A percentile compares a stretch with the other conserved stretches of the same genome.
phyloP scores from a whole-genome alignment of 2,888 invertebrate genomes.

The Magallana nippona region DNA sequence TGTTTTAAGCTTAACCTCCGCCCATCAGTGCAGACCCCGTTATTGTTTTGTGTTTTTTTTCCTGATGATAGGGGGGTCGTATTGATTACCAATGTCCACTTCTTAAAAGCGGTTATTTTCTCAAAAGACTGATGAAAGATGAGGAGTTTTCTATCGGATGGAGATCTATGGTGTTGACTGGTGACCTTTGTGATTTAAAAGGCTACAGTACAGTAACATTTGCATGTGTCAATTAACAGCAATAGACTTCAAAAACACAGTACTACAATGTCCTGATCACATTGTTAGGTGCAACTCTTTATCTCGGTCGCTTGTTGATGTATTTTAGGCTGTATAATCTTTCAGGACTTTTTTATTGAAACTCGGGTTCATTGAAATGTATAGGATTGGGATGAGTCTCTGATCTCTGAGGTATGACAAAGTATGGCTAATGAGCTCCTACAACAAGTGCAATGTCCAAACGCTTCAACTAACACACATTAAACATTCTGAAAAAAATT shows the following conservation, averaged over 20 bases:
- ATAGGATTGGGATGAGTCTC: slow-evolving; percentile 22
- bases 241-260: slow-evolving; percentile 22
- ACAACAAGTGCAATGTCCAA: slow-evolving; percentile 1
- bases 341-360: slow-evolving; percentile 9
- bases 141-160: slow-evolving; percentile 20
- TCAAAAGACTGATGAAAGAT: slow-evolving; percentile 22
- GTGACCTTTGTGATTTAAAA: slow-evolving; percentile 25
- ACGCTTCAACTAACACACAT: not conserved
- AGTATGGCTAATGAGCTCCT: not conserved
- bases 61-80: not conserved
- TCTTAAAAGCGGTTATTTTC: not conserved
- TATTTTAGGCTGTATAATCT: not conserved
- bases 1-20: not conserved
- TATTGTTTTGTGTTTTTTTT: not conserved
- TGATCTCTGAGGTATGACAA: slow-evolving; percentile 21
- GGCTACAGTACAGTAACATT: slow-evolving; percentile 23
- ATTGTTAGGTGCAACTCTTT: slow-evolving; percentile 9
- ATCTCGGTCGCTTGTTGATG: not conserved
- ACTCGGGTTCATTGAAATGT: slow-evolving; percentile 15
- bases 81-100: slow-evolving; percentile 35
- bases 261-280: slow-evolving; percentile 1
- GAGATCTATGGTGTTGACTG: slow-evolving; percentile 6
- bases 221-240: not conserved
- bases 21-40: not conserved
- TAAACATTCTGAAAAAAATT: not conserved